Conservation (phyloP, 35 echinoderm and acorn worm genomes). For the Diadema setosum region DNA sequence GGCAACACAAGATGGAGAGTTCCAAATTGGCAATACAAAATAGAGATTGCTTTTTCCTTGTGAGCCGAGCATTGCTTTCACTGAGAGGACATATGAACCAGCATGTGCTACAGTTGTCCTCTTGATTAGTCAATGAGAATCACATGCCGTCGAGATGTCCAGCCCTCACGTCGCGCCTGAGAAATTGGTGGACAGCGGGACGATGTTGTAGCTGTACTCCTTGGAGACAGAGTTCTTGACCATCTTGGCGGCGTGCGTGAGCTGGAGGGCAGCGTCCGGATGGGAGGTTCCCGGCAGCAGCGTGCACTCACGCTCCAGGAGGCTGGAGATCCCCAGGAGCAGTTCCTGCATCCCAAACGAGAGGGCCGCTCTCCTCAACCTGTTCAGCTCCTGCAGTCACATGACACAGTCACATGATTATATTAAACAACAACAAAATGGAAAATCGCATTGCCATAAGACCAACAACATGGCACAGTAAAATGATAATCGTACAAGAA, state of each 20-base stretch:
- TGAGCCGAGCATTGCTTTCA: no score
- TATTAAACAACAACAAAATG: neutral
- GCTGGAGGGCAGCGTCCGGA: constrained; percentile 86
- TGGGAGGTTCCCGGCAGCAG: constrained; percentile 87
- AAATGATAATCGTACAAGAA: no score
- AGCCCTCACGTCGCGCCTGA: constrained; percentile 33
- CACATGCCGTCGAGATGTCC: no score
- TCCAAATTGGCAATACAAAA: no score
- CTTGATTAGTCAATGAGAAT: no score
- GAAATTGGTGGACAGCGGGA: constrained; percentile 89
- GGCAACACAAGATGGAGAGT: no score
- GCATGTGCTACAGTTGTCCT: no score
- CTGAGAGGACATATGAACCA: no score
- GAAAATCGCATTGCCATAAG: no score
- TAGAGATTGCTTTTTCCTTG: no score
- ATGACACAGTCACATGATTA: no score
- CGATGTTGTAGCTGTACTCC: constrained; percentile 70
- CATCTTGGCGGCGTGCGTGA: constrained; percentile 86
- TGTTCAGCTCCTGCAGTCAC: constrained; percentile 87
- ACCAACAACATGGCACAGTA: no score
- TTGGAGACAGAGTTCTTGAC: constrained; percentile 64
- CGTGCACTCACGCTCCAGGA: constrained; percentile 93
- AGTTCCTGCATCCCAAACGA: constrained; percentile 87
- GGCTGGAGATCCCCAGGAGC: constrained; percentile 72
- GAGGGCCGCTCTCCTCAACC: constrained; percentile 81